A percentile compares a stretch with the other conserved stretches of the same genome.
Evolutionary conservation across 2,888 invertebrate species (phyloP).

Genomic region (Thereva unica): DNA sequence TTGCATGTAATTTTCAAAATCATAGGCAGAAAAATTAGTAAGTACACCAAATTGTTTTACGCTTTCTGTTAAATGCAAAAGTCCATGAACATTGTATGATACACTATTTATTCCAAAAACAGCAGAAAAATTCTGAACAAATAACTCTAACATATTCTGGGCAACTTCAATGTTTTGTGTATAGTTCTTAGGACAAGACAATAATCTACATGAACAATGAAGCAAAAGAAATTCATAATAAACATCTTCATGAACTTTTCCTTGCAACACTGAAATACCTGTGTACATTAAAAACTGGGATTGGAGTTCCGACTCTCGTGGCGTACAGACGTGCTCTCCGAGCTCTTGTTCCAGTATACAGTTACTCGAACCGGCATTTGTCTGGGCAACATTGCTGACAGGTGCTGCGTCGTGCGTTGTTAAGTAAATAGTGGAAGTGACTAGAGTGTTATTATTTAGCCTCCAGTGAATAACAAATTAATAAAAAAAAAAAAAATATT

Average conservation of each 20-base stretch:
- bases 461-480: no score
- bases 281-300: no score
- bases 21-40: conserved; percentile 13
- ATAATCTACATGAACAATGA: conserved; percentile 29
- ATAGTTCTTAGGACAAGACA: conserved; percentile 25
- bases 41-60: conserved; percentile 20
- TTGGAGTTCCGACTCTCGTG: no score
- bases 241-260: conserved; percentile 17
- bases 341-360: no score
- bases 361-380: no score
- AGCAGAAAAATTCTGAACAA: conserved; percentile 26
- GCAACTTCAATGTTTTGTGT: conserved; percentile 6
- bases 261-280: conserved; percentile 17
- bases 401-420: no score
- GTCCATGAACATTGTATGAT: conserved; percentile 18
- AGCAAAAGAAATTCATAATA: conserved; percentile 37
- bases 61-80: conserved; percentile 28
- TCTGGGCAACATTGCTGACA: no score
- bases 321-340: no score
- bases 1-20: conserved; percentile 17
- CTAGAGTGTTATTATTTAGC: no score
- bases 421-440: no score
- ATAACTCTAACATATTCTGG: conserved; percentile 20
- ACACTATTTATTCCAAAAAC: conserved; percentile 34
- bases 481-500: no score